A percentile compares a stretch with the other conserved stretches of the same genome.
These are phyloP conservation scores for Netelia melanura DNA, from an alignment of 2,888 invertebrate genomes.

Conservation along the genomic window DNA sequence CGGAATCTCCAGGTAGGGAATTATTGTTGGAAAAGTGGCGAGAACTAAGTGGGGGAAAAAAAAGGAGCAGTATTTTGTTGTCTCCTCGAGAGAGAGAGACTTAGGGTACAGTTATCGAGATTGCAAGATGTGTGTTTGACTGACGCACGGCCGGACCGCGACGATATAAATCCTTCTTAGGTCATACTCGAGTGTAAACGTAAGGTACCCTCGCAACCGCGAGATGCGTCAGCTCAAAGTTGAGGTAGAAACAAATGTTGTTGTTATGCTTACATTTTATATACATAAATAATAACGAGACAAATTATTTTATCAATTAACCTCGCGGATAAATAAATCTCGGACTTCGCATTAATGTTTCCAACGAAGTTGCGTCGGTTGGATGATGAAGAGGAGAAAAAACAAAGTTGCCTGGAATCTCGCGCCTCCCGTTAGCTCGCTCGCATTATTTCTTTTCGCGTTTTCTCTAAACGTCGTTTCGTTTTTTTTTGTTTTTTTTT, in stretches of 20 bases:
- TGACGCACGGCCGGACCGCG: slow-evolving; percentile 11
- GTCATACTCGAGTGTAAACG: background rate
- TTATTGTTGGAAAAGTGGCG: background rate
- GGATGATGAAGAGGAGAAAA: background rate
- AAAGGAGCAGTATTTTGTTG: slow-evolving; percentile 27
- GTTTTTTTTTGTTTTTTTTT: background rate
- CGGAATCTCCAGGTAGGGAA: slow-evolving; percentile 1
- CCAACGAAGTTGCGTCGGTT: background rate
- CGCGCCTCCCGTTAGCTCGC: background rate
- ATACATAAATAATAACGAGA: background rate
- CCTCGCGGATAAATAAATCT: background rate
- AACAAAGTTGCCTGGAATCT: background rate
- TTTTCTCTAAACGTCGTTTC: background rate
- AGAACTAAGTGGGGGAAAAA: background rate
- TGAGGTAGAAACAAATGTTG: background rate
- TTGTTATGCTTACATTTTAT: background rate
- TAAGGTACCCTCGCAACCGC: background rate
- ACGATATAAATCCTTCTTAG: background rate
- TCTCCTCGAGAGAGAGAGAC: background rate
- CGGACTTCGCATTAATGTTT: background rate
- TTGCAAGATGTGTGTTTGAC: slow-evolving; percentile 10
- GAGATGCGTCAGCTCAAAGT: slow-evolving; percentile 9
- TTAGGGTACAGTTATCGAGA: background rate
- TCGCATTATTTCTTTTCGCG: background rate
- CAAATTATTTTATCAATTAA: slow-evolving; percentile 25